Evolutionary conservation across 2,797 vertebrate genomes (phyloP), one percentile per base, ranked within the genome.

Genomic region (Liasis olivaceus): DNA sequence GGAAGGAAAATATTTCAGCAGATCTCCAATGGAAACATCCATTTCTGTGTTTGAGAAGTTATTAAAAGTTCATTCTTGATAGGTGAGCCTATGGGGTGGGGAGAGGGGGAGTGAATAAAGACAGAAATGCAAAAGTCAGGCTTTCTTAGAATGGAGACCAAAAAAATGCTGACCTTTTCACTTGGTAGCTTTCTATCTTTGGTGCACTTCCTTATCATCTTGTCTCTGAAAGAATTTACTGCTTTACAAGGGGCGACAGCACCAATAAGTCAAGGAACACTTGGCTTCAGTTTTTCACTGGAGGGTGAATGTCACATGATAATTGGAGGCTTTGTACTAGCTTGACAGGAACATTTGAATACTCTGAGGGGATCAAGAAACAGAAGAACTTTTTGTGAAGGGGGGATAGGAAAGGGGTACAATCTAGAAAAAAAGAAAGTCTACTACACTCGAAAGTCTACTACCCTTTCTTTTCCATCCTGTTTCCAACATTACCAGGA

Each of bases 181-280:
- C 13, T 91, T 86, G 64, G 5, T n/a, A 62, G 89, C 69, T 31
- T 93, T 62, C 42, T 92, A 42, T 91, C 58, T 93, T 90, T 92
- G 93, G 93, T 84, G 0, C 1, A 69, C 6, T 63, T 92, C 72
- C 84, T 92, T 90, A 91, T 95, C 77, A 93, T 94, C 91, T 94
- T 89, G 20, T 95, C 88, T 92, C 4, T 62, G 81, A 77, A 94
- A 90, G 5, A 94, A 85, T 94, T 94, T 95, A 63, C 90, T 89
- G 5, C 85, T 94, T 95, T 93, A 56, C 26, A 87, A 88, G 36
- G 14, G 51, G 88, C 9, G 13, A 94, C 90, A 94, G 47, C 36
- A 91, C 60, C 89, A 72, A 54, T 94, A 94, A 88, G 69, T 95
- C 94, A 95, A 84, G n/a, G 17, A 42, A 28, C 7, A 93, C 26